Evolutionary conservation across 2,888 invertebrate genomes (phyloP), one percentile per base, ranked within the genome.

Genomic region (Netelia virgata): DNA sequence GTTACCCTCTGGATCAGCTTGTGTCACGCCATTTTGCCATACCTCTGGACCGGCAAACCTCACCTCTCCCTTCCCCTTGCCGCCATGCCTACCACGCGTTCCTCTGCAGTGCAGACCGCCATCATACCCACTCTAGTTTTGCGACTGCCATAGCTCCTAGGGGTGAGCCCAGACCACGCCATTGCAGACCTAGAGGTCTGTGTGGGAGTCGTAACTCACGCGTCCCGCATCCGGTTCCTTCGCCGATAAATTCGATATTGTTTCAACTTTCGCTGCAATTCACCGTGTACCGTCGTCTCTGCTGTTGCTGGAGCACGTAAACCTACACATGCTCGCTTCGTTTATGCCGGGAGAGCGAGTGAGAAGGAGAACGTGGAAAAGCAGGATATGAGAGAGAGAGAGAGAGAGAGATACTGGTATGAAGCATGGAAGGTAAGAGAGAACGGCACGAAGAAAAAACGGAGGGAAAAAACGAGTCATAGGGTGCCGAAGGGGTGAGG

Each of bases 221-320:
- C 81, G 85, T 83, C 83, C 86, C 86, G 83, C 88, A 86, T 88
- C 88, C 88, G 88, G 87, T 88, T 83, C 87, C 85, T 87, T 83
- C 81, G 61, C 89, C 93, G 90, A 93, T 93, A 93, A 93, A 93
- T 93, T 91, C 90, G 91, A 93, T 93, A 93, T 93, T 93, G 93
- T 93, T 93, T 92, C 90, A 93, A 93, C 92, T 93, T 92, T 92
- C 88, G 88, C 88, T 89, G 89, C 90, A 90, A 91, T 91, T 92
- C 90, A 90, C 86, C 82, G 83, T 53, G 68, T 80, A 66, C 55
- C 64, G 74, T 66, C 72, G 70, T 43, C 64, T 66, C 82, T 68
- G 75, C 79, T 68, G 78, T 73, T 79, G 64, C 74, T 66, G 66
- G 66, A 82, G 61, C 84, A 85, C 84, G 78, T 72, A 63, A 59